Conservation (phyloP, 2,888 invertebrate species). For the Tetranychus truncatus region DNA sequence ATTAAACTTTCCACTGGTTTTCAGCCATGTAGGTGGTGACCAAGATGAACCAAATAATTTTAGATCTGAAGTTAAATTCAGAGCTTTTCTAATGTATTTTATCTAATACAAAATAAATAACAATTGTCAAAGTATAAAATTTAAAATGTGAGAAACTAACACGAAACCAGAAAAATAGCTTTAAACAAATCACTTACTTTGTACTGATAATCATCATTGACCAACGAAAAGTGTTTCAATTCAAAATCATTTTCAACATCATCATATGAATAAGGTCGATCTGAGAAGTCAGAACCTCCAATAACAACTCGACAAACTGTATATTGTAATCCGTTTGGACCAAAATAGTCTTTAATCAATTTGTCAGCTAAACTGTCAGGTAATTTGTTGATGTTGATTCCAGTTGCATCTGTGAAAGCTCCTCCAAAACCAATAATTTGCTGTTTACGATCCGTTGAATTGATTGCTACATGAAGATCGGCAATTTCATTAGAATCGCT, state of each 20-base stretch:
- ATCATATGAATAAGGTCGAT: constrained; percentile 58
- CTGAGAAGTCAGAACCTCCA: constrained; percentile 69
- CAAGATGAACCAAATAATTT: constrained; percentile 38
- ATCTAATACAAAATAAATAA: constrained; percentile 30
- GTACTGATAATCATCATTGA: constrained; percentile 17
- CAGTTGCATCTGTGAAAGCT: constrained; percentile 46
- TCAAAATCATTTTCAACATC: constrained; percentile 37
- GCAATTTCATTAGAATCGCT: not conserved
- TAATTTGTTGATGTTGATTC: constrained; percentile 51
- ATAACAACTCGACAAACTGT: constrained; percentile 61
- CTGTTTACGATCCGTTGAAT: not conserved
- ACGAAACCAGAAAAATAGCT: too few relatives aligned
- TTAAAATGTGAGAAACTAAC: too few relatives aligned
- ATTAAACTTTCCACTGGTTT: constrained; percentile 36
- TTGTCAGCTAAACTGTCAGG: constrained; percentile 38
- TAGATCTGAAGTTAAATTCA: constrained; percentile 26
- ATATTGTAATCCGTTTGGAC: constrained; percentile 43
- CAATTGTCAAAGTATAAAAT: too few relatives aligned
- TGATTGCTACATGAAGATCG: not conserved
- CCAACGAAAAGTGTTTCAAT: constrained; percentile 16
- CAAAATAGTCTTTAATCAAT: constrained; percentile 39
- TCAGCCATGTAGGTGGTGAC: constrained; percentile 43
- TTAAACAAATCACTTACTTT: constrained; percentile 6
- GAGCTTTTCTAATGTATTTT: constrained; percentile 32
- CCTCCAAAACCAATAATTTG: constrained; percentile 10